Base-by-base conservation (phyloP, 1,140 invertebrate genomes). In the Apis cerana region DNA sequence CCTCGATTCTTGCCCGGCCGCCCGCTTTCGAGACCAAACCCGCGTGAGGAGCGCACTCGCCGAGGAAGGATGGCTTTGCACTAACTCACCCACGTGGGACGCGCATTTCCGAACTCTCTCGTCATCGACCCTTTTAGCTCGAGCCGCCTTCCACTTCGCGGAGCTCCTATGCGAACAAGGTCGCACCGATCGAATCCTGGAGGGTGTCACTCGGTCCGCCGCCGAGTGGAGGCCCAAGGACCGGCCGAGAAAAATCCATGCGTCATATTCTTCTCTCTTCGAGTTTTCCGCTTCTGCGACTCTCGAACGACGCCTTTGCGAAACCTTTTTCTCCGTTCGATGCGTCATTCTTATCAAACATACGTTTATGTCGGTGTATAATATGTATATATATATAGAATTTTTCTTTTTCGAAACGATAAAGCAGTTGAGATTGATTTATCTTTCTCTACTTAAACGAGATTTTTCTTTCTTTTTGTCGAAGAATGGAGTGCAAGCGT, bases 81-180 rank as follows among this genome's bases (percentile, higher is more conserved):
- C 90, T 91, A 92, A 92, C 90, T 91, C 88, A 89, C 83, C 87
- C 87, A 92, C 90, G 92, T 92, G 88, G 89, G 91, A 89, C 71
- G 88, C 87, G 85, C 91, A 92, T 92, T 92, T 92, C 89, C 91
- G 85, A 92, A 92, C 90, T 91, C 91, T 92, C 91, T 93, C 92
- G 92, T 93, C 92, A 93, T 93, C 91, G 92, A 92, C 91, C 92
- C 91, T 92, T 92, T 93, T 92, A 90, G 90, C 88, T 86, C 84
- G 79, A 79, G 84, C 84, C 89, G 83, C 87, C 83, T 89, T 87
- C 79, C 80, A 88, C 83, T 81, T 81, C 79, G 69, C 52, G 82
- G 19, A 72, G 74, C 88, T 85, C 71, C 87, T 75, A 84, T 43
- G 33, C 88, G 80, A 88, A 83, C 87, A 88, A 88, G 86, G 87